Conservation (phyloP, 2,113 vertebrate genomes). For the Lutjanus erythropterus region DNA sequence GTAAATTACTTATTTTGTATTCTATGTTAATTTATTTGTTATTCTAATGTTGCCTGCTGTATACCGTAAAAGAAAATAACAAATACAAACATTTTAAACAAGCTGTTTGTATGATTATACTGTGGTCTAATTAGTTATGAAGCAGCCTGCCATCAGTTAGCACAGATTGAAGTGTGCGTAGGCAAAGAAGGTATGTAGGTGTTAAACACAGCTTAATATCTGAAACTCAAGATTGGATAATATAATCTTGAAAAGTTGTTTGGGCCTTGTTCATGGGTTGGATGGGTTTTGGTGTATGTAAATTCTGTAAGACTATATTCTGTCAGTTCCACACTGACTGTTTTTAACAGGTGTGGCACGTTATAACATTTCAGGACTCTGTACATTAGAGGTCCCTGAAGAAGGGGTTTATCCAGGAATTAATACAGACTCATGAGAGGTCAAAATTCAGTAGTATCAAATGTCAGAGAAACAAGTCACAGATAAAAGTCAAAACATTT, state of each 20-base stretch:
- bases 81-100: slow-evolving; percentile 71
- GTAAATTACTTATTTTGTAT: slow-evolving; percentile 70
- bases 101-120: slow-evolving; percentile 49
- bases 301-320: not conserved
- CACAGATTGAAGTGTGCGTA: not conserved
- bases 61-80: slow-evolving; percentile 61
- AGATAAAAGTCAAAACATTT: not conserved
- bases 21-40: slow-evolving; percentile 75
- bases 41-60: slow-evolving; percentile 72
- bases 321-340: not conserved
- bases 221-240: slow-evolving; percentile 2
- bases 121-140: slow-evolving; percentile 12
- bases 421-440: not conserved
- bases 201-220: not conserved
- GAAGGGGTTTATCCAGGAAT: not conserved
- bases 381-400: not conserved
- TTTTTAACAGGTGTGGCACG: not conserved
- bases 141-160: not conserved
- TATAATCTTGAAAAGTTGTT: not conserved
- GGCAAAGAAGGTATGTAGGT: not conserved
- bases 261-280: not conserved
- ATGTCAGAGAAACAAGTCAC: not conserved
- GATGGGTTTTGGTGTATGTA: not conserved
- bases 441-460: not conserved
- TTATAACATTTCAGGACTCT: not conserved